phyloP scores from a whole-genome alignment of 2,113 vertebrate species.

The Epinephelus cyanopodus region DNA sequence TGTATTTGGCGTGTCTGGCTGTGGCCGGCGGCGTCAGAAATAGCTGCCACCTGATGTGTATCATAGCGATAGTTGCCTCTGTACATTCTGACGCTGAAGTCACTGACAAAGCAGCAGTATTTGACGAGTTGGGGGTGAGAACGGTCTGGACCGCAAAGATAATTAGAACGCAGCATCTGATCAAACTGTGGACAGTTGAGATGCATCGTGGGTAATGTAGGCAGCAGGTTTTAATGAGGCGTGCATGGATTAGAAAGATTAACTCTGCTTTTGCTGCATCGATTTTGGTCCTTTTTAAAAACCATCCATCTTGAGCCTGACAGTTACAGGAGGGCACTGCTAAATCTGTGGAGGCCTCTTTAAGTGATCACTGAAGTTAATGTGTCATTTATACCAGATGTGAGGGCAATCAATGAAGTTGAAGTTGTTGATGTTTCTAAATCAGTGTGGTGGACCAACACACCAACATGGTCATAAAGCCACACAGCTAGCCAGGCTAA shows the following conservation, averaged over 20 bases:
- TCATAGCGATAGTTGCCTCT: no score
- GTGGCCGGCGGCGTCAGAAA: no score
- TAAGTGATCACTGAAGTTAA: background rate
- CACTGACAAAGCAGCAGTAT: no score
- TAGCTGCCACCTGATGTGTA: no score
- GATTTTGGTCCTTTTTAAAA: no score
- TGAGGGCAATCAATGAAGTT: background rate
- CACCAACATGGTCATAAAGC: background rate
- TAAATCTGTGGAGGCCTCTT: background rate
- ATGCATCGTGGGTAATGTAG: background rate
- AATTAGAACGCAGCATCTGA: background rate
- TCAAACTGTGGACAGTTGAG: background rate
- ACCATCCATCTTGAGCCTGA: background rate
- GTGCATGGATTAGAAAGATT: background rate
- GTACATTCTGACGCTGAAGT: no score
- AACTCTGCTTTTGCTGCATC: no score
- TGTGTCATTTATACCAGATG: background rate
- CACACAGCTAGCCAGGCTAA: background rate
- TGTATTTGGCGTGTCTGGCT: no score
- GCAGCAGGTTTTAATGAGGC: background rate
- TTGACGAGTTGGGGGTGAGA: no score
- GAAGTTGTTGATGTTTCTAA: background rate
- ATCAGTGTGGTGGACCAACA: background rate
- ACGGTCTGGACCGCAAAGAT: no score
- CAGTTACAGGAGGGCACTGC: background rate